Evolutionary conservation across 2,797 vertebrate species (phyloP), one percentile per base, ranked within the genome.

Genomic region (Micromesistius poutassou): DNA sequence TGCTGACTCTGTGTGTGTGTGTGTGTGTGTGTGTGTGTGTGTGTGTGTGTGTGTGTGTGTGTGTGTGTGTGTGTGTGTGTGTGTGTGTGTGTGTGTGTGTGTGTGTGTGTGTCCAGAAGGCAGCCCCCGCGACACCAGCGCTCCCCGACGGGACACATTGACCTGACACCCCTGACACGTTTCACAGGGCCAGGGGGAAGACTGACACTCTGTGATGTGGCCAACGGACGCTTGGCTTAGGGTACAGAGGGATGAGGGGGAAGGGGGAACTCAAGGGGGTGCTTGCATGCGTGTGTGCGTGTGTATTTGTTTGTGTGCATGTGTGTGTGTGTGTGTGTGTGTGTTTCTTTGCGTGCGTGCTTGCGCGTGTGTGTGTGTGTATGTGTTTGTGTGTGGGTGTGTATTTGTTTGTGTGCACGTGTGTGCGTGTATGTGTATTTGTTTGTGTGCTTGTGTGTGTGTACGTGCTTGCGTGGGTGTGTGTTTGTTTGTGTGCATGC

Each of bases 131-230:
- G 19, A 19, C 22, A 25, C 55, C 55, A 3, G 22, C 1, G n/a
- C 72, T 75, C 73, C 33, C 33, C 0, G 2, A 5, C 28, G 36
- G 78, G 86, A 85, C 79, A 83, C 79, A 82, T 66, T 84, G 86
- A 85, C 83, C 76, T 77, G 84, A 84, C 76, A 30, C 82, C 82
- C 81, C 75, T 46, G 82, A 86, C 84, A 84, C 79, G 73, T 89
- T 84, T 89, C 83, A 78, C 87, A 87, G 79, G 55, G 82, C 79
- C 62, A 68, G 25, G n/a, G 62, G 62, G 28, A 1, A 16, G 12
- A 28, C 62, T 68, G 62, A 68, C 55, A 50, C 46, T 22, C 55
- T 12, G 62, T 28, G 25, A 25, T 68, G 10, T 28, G 62, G 62
- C 62, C 62, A 28, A 9, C 55, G 55, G 55, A 66, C n/a, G 50